These are phyloP conservation scores for Eilema depressum DNA, from an alignment of 2,888 invertebrate species.

Conservation along the genomic window DNA sequence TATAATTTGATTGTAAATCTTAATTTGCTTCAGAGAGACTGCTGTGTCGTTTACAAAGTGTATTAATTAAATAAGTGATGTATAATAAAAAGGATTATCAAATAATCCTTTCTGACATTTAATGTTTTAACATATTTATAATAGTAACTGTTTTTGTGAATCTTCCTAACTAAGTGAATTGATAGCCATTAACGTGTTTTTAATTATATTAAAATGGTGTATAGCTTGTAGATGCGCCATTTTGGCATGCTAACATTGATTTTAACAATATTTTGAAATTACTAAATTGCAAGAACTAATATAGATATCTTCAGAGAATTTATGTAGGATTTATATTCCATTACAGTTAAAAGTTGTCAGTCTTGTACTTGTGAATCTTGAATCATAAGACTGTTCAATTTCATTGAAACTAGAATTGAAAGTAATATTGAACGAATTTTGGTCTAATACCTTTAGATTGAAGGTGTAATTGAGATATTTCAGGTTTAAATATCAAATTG, in stretches of 20 bases:
- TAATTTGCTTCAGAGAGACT: background rate
- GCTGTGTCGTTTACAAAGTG: background rate
- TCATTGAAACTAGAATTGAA: background rate
- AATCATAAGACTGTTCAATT: background rate
- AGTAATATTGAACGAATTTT: background rate
- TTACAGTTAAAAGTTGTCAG: background rate
- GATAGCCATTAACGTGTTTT: background rate
- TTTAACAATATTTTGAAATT: background rate
- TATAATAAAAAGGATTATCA: background rate
- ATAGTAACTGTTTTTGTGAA: background rate
- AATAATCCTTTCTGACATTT: background rate
- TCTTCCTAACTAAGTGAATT: background rate
- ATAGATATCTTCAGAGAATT: background rate
- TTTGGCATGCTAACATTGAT: background rate
- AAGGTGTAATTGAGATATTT: background rate
- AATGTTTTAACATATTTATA: background rate
- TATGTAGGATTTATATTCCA: background rate
- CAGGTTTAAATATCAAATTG: background rate
- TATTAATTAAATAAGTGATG: background rate
- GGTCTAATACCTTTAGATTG: background rate
- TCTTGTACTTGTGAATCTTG: background rate
- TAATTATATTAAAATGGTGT: background rate
- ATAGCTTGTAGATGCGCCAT: background rate
- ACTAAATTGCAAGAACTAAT: background rate
- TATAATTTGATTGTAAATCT: background rate